Conservation (phyloP, 2,113 vertebrate genomes). For the Dermatemys mawii region DNA sequence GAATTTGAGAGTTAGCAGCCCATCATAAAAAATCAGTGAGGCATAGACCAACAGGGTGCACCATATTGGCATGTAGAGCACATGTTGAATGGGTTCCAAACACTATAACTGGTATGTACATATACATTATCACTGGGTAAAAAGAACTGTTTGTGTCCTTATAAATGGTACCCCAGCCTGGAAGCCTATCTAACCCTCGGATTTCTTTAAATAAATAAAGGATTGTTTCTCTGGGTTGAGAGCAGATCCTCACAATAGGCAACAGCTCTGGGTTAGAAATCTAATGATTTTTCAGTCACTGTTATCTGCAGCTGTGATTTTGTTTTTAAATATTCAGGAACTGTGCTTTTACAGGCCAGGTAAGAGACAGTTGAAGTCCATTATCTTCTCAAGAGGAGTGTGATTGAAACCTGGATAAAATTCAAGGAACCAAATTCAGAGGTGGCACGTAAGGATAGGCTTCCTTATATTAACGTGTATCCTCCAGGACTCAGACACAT, state of each 20-base stretch:
- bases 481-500: neutral
- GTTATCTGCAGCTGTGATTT: accelerated
- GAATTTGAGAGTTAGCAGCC: slow-evolving; percentile 31
- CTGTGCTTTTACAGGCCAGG: neutral
- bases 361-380: neutral
- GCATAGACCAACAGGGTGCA: slow-evolving; percentile 22
- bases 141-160: neutral
- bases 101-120: neutral
- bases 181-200: slow-evolving; percentile 47
- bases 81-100: slow-evolving; percentile 30
- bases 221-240: neutral
- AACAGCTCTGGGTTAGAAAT: accelerated
- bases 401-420: accelerated
- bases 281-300: accelerated
- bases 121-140: neutral
- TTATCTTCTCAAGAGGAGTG: accelerated
- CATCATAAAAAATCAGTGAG: slow-evolving; percentile 6
- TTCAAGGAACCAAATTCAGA: no score
- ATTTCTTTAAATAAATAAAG: slow-evolving; percentile 42
- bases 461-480: neutral
- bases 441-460: accelerated
- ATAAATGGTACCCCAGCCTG: slow-evolving; percentile 47
- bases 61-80: slow-evolving; percentile 29
- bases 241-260: neutral
- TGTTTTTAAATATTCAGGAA: neutral